Evolutionary conservation across 1,140 invertebrate genomes (phyloP).

Genomic region (Saccostrea echinata): DNA sequence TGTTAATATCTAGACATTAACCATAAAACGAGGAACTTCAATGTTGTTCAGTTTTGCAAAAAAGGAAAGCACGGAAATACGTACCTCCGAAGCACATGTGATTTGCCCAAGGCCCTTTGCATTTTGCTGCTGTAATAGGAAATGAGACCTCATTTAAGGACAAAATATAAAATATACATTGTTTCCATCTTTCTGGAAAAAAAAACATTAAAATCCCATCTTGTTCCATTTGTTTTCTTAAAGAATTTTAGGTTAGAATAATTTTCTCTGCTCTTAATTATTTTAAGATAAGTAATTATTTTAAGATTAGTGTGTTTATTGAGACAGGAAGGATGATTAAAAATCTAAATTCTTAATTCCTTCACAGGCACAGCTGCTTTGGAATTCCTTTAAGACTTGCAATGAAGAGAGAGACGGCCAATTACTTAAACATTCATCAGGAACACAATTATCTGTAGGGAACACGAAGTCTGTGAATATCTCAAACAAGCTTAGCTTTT

Average conservation of each 20-base stretch:
- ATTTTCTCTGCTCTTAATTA: no score
- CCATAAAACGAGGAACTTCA: no score
- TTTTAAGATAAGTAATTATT: no score
- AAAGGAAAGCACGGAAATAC: neutral
- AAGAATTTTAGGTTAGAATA: no score
- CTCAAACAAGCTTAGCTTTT: neutral
- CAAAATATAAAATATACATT: neutral
- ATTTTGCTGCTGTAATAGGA: slow-evolving; percentile 13
- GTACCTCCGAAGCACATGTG: slow-evolving; percentile 16
- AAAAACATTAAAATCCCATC: no score
- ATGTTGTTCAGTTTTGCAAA: no score
- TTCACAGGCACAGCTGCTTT: neutral
- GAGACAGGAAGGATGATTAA: no score
- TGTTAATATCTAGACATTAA: no score
- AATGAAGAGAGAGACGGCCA: neutral
- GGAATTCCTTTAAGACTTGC: neutral
- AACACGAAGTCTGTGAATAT: neutral
- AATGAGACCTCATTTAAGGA: neutral
- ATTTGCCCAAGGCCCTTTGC: slow-evolving; percentile 27
- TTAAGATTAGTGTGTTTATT: no score
- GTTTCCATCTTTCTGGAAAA: no score
- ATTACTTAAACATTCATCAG: neutral
- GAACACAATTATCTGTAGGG: neutral
- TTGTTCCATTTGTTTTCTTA: no score
- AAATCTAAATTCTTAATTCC: no score